These are phyloP conservation scores for Pygoscelis antarcticus DNA, from an alignment of 2,113 vertebrate species.

Conservation along the genomic window DNA sequence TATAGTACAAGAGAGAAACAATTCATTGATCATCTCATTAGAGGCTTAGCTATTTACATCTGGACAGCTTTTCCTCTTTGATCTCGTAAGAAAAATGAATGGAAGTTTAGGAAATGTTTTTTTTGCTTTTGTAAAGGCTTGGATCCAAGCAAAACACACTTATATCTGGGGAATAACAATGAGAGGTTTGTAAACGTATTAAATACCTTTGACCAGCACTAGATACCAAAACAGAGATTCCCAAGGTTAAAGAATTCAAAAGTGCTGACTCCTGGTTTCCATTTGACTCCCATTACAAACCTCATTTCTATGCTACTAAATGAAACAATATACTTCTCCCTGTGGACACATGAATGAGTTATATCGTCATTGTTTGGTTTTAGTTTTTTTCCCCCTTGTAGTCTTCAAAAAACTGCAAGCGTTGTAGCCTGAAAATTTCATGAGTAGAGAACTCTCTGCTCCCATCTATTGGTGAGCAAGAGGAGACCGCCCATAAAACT, in stretches of 20 bases:
- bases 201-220: neutral
- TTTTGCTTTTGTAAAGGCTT: constrained; percentile 33
- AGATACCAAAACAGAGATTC: neutral
- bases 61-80: constrained; percentile 44
- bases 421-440: neutral
- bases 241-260: neutral
- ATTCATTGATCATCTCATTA: constrained; percentile 40
- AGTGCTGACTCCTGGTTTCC: constrained; percentile 16
- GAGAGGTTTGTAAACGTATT: neutral
- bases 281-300: constrained; percentile 6
- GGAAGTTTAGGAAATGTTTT: neutral
- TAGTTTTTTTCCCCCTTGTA: neutral
- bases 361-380: neutral
- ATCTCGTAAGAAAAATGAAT: constrained; percentile 24
- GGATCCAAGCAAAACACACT: constrained; percentile 34
- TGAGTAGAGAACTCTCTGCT: neutral
- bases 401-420: neutral
- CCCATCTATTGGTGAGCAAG: constrained; percentile 11
- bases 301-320: neutral
- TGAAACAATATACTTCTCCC: constrained; percentile 13
- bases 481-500: neutral
- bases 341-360: neutral
- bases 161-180: neutral
- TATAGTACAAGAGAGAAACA: constrained; percentile 42
- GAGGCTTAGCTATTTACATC: constrained; percentile 42